phyloP scores from a whole-genome alignment of 2,797 vertebrate species.

The Chromobotia macracanthus region DNA sequence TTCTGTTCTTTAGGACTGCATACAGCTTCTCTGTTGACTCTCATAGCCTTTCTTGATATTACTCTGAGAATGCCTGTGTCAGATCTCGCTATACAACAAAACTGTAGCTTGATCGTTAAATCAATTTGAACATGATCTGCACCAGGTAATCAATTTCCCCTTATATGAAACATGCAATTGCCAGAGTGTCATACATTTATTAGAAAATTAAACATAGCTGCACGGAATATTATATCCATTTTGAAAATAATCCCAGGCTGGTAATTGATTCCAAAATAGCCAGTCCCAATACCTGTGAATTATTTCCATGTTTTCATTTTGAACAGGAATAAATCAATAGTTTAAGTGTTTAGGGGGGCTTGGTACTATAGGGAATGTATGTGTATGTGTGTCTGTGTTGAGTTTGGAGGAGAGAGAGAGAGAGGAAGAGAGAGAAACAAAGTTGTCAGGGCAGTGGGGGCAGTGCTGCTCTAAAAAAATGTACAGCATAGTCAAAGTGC shows the following conservation, averaged over 20 bases:
- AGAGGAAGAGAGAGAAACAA: not conserved
- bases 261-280: constrained; percentile 33
- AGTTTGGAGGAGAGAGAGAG: not conserved
- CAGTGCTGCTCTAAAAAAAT: constrained; percentile 30
- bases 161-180: constrained; percentile 32
- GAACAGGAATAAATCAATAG: not conserved
- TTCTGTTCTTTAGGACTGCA: not conserved
- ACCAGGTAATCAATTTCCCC: constrained; percentile 15
- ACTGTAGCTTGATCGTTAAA: constrained; percentile 13
- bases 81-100: constrained; percentile 9
- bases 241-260: not conserved
- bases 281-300: not conserved
- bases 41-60: not conserved
- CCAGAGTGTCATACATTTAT: constrained; percentile 10
- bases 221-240: constrained; percentile 17
- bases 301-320: not conserved
- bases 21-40: not conserved
- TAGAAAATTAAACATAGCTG: constrained; percentile 55
- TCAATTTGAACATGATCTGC: constrained; percentile 20
- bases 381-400: not conserved
- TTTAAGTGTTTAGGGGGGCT: not conserved
- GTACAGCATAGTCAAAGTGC: not conserved
- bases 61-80: not conserved
- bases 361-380: not conserved
- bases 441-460: constrained; percentile 22